Evolutionary conservation across 2,797 vertebrate genomes (phyloP), one percentile per base, ranked within the genome.

Genomic region (Todus mexicanus): DNA sequence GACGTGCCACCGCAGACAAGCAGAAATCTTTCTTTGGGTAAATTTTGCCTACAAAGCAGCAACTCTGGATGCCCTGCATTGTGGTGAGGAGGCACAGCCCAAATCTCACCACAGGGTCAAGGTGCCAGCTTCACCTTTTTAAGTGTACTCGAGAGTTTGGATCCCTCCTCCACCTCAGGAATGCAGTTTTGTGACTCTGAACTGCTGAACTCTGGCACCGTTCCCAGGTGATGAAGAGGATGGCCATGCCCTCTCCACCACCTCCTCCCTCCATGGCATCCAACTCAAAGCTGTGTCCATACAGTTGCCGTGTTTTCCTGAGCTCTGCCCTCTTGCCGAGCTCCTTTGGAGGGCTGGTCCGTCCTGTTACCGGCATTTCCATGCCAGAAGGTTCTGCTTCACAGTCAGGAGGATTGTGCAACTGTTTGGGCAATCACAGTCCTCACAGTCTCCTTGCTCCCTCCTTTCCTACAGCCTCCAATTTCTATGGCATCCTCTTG

Each of bases 121-220:
- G 63, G 38, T 63, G 25, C 6, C 47, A 21, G 5, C 43, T 37
- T 64, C 33, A 51, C 18, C 19, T 31, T n/a, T n/a, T 5, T 3
- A 72, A 69, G 42, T 4, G 4, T 12, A 10, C 25, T 70, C 0
- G 0, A 65, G 54, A 35, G 50, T 84, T 65, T 1, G 0, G n/a
- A 42, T 50, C 35, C 45, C 7, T 84, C 22, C 47, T 64, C 12
- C 65, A 38, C 20, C 5, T 21, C 35, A 69, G 54, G 64, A 72
- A 42, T 3, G 23, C 43, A 59, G 35, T 27, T 64, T 17, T 26
- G 37, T 53, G 59, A n/a, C 70, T 40, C 53, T 20, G 50, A 64
- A n/a, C 4, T 29, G 33, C n/a, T 15, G 23, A 61, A 40, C 74
- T 37, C 43, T 50, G 48, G 29, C 42, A 7, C 26, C 35, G 47